These are phyloP conservation scores for Danio choprae DNA, from an alignment of 2,797 vertebrate genomes.

Conservation along the genomic window DNA sequence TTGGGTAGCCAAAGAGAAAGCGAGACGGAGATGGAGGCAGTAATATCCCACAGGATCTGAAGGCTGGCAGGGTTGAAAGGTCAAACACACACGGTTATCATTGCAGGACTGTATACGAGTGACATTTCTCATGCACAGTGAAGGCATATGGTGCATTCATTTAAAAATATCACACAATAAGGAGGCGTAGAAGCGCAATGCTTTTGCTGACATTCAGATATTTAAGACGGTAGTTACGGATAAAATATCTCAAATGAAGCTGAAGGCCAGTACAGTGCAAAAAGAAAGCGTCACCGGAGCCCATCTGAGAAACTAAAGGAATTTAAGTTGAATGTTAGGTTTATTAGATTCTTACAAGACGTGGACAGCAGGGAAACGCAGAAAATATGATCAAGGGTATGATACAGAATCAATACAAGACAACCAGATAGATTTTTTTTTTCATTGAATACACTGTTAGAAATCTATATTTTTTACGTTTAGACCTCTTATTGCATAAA, in stretches of 20 bases:
- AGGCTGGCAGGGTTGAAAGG: slow-evolving; percentile 25
- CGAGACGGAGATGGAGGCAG: slow-evolving; percentile 12
- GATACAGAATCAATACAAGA: too few relatives aligned
- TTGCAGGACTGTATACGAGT: slow-evolving; percentile 7
- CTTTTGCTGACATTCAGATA: not conserved
- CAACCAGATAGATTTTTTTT: too few relatives aligned
- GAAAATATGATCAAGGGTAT: too few relatives aligned
- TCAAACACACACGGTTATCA: not conserved
- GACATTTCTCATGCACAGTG: not conserved
- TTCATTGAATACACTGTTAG: too few relatives aligned
- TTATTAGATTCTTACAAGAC: too few relatives aligned
- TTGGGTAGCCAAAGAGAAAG: slow-evolving; percentile 26
- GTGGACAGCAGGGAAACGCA: too few relatives aligned
- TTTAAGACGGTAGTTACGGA: not conserved
- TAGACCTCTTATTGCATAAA: too few relatives aligned
- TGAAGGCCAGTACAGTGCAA: not conserved
- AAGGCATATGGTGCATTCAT: not conserved
- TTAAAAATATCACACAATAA: slow-evolving; percentile 4
- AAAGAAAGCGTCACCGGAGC: not conserved
- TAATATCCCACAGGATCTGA: slow-evolving; percentile 23
- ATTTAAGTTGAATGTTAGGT: not conserved
- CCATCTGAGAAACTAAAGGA: not conserved
- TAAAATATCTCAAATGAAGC: not conserved
- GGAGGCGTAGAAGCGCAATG: not conserved
- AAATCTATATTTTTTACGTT: too few relatives aligned